Conservation (phyloP, 2,113 vertebrate genomes). For the Otus sunia region DNA sequence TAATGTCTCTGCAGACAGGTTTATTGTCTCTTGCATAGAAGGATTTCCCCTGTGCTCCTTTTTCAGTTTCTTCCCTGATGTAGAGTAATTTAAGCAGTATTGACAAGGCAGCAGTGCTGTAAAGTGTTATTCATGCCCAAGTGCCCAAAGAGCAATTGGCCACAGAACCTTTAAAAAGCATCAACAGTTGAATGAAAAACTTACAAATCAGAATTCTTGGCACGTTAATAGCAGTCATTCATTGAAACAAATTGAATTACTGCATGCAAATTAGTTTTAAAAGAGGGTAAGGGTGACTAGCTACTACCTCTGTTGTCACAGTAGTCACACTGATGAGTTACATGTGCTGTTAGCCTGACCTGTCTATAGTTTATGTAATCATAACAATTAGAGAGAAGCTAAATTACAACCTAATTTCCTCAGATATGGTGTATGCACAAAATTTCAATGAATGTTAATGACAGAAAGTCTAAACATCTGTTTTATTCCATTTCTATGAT, state of each 20-base stretch:
- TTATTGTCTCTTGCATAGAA: not conserved
- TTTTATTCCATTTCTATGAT: not conserved
- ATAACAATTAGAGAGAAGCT: not conserved
- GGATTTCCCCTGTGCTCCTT: not conserved
- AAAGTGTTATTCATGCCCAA: not conserved
- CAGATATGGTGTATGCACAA: not conserved
- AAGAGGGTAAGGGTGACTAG: not conserved
- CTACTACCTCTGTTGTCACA: not conserved
- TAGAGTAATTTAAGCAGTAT: not conserved
- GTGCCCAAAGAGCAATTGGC: not conserved
- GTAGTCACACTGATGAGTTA: not conserved
- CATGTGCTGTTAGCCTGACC: not conserved
- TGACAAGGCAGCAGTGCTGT: not conserved
- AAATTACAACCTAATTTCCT: not conserved
- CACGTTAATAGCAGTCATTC: constrained; percentile 1
- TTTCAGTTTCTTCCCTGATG: not conserved
- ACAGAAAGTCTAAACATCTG: not conserved
- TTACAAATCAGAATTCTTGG: constrained; percentile 3
- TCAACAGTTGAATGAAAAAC: not conserved
- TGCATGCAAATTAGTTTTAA: constrained; percentile 9
- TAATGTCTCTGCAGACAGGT: not conserved
- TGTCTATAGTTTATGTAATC: not conserved
- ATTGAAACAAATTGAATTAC: constrained; percentile 20
- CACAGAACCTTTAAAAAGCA: not conserved
- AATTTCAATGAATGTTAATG: not conserved